Conservation (phyloP, 2,888 invertebrate genomes). For the Tetragnatha montana region DNA sequence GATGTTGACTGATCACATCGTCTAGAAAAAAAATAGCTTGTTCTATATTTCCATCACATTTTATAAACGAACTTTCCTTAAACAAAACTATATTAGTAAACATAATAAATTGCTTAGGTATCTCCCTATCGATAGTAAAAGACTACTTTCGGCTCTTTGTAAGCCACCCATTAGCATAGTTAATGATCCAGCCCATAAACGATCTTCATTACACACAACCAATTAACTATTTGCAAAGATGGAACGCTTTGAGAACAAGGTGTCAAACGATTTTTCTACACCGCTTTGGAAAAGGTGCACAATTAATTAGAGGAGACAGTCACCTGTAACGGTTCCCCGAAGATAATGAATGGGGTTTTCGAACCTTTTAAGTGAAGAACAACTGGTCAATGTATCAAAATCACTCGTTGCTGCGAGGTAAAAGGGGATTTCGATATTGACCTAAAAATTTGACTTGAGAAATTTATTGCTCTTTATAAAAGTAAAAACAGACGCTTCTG, state of each 20-base stretch:
- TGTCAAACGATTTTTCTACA: neutral
- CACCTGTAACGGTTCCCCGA: neutral
- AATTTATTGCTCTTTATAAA: neutral
- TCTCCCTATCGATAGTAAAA: no score
- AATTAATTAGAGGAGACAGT: neutral
- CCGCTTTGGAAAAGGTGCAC: neutral
- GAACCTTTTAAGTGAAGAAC: neutral
- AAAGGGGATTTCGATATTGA: neutral
- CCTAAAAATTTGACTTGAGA: neutral
- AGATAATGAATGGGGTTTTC: neutral
- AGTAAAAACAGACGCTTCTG: no score
- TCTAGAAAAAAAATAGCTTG: no score
- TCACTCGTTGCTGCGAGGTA: neutral
- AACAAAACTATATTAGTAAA: no score
- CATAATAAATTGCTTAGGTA: no score
- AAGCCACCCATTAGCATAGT: no score
- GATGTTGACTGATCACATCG: no score
- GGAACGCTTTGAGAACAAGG: neutral
- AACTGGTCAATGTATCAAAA: neutral
- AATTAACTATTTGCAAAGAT: neutral
- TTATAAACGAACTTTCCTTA: no score
- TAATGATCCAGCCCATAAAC: no score
- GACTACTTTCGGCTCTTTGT: no score
- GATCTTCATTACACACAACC: neutral
- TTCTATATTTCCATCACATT: no score